Percentiles rank a stretch among this genome's conserved stretches.
Evolutionary conservation across 2,113 vertebrate genomes (phyloP).

Genomic region (Cebidichthys violaceus): DNA sequence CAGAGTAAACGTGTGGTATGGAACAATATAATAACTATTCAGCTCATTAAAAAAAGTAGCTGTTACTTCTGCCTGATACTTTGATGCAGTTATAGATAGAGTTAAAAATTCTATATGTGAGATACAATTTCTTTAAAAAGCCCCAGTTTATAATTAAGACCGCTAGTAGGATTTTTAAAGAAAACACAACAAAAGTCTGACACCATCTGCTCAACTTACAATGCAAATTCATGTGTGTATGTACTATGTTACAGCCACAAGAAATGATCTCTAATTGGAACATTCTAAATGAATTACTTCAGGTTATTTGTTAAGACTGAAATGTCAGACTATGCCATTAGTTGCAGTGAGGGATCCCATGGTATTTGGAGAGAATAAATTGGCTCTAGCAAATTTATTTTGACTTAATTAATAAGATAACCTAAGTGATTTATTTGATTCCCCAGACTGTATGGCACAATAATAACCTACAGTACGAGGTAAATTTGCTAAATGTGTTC

Average conservation of each 20-base stretch:
- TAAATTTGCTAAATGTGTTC: conserved; percentile 79
- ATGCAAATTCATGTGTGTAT: conserved; percentile 45
- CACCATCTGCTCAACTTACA: conserved; percentile 15
- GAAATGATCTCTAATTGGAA: conserved; percentile 76
- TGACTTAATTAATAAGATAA: conserved; percentile 87
- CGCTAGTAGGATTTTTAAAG: conserved; percentile 16
- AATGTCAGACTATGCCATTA: conserved; percentile 80
- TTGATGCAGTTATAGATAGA: neutral
- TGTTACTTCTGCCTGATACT: neutral
- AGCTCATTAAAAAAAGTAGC: neutral
- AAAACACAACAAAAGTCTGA: conserved; percentile 25
- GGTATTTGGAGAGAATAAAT: conserved; percentile 83
- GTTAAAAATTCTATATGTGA: neutral
- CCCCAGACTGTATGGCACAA: conserved; percentile 78
- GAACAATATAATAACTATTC: conserved; percentile 6
- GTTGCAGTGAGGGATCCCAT: conserved; percentile 76
- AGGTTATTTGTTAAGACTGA: conserved; percentile 79
- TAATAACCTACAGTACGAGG: conserved; percentile 79
- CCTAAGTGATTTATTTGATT: conserved; percentile 86
- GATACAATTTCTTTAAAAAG: neutral
- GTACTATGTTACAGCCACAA: conserved; percentile 38
- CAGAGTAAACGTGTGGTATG: neutral
- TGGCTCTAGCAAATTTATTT: conserved; percentile 82
- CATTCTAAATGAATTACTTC: conserved; percentile 77
- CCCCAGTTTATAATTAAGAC: conserved; percentile 32